These are phyloP conservation scores for Oceanites oceanicus DNA, from an alignment of 2,113 vertebrate species.

Conservation along the genomic window DNA sequence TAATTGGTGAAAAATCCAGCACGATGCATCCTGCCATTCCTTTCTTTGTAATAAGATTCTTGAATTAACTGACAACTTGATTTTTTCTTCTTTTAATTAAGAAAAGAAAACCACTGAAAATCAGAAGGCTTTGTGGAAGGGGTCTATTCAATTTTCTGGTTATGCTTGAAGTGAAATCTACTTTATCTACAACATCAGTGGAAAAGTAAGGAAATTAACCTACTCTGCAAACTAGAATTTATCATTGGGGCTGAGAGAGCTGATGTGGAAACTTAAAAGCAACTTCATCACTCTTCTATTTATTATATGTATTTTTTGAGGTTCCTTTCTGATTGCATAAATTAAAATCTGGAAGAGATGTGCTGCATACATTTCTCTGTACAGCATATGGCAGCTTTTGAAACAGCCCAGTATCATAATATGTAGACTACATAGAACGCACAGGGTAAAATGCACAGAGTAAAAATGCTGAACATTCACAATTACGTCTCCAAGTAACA, in stretches of 20 bases:
- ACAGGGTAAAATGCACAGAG: background rate
- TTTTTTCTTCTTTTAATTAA: slow-evolving; percentile 6
- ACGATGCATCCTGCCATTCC: background rate
- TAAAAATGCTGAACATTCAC: background rate
- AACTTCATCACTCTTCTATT: background rate
- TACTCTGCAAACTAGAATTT: background rate
- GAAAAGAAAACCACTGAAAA: background rate
- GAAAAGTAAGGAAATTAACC: background rate
- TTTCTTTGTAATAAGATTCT: background rate
- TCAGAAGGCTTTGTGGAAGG: background rate
- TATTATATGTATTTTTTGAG: background rate
- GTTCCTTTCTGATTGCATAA: background rate
- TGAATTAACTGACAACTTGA: background rate
- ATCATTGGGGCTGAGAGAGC: background rate
- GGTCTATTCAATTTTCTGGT: background rate
- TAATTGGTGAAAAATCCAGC: background rate
- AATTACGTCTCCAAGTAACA: background rate
- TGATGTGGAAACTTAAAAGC: background rate
- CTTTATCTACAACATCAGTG: slow-evolving; percentile 5
- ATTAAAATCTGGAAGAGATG: background rate
- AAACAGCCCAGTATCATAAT: background rate
- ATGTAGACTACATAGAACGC: accelerated
- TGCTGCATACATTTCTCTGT: background rate
- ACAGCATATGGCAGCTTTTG: background rate
- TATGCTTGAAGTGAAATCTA: background rate